Evolutionary conservation across 2,888 invertebrate species (phyloP).

Genomic region (Drosophila emarginata): DNA sequence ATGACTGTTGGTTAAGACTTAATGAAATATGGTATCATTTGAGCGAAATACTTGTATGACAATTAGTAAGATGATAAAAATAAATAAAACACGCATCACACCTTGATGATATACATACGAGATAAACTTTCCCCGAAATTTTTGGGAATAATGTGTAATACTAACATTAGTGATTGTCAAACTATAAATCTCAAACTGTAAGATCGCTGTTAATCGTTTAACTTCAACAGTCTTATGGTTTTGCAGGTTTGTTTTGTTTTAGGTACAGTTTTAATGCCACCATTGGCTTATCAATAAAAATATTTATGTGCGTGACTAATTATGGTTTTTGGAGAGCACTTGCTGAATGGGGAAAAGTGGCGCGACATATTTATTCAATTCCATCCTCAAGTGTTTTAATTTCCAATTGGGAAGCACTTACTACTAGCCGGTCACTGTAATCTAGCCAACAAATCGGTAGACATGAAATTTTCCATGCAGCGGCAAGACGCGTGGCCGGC

Average conservation of each 20-base stretch:
- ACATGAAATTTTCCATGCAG: constrained; percentile 52
- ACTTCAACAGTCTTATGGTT: constrained; percentile 9
- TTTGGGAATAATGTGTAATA: not conserved
- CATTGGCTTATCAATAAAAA: not conserved
- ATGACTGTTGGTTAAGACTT: constrained; percentile 21
- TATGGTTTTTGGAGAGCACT: constrained; percentile 12
- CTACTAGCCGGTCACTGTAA: constrained; percentile 43
- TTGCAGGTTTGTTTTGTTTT: constrained; percentile 22
- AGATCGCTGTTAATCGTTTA: constrained; percentile 2
- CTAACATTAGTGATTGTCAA: not conserved
- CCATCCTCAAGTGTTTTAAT: constrained; percentile 35
- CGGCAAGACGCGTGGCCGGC: constrained; percentile 61
- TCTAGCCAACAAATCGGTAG: constrained; percentile 37
- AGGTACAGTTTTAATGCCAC: not conserved
- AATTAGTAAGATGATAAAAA: constrained; percentile 66
- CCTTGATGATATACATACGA: not conserved
- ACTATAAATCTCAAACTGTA: not conserved
- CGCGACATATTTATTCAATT: constrained; percentile 44
- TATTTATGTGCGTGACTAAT: constrained; percentile 48
- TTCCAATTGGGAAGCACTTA: constrained; percentile 37
- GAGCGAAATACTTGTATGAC: constrained; percentile 49
- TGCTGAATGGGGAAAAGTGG: constrained; percentile 44
- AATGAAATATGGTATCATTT: constrained; percentile 44
- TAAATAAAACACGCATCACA: constrained; percentile 39
- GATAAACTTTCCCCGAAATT: not conserved